A percentile compares a stretch with the other conserved stretches of the same genome.
Evolutionary conservation across 2,888 invertebrate genomes (phyloP).

Genomic region (Idaea biselata): DNA sequence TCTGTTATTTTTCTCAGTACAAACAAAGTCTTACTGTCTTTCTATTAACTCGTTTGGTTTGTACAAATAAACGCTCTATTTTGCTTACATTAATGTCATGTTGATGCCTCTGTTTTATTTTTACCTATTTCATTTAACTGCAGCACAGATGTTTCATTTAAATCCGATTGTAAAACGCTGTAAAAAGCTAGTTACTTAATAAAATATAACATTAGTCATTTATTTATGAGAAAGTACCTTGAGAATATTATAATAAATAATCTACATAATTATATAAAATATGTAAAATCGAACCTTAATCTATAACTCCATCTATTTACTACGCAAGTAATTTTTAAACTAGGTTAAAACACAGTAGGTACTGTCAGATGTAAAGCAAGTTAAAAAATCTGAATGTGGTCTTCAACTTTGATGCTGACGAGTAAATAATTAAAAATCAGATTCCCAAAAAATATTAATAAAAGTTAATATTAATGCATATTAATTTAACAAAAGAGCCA

Average conservation of each 20-base stretch:
- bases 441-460: background rate
- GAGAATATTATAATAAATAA: no score
- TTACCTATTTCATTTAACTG: slow-evolving; percentile 9
- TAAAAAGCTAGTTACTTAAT: no score
- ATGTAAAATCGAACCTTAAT: no score
- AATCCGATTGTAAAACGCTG: background rate
- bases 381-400: no score
- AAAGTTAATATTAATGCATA: background rate
- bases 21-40: slow-evolving; percentile 37
- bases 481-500: background rate
- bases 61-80: slow-evolving; percentile 23
- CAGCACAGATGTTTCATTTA: background rate
- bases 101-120: slow-evolving; percentile 17
- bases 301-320: no score
- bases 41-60: slow-evolving; percentile 26
- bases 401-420: background rate
- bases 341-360: no score
- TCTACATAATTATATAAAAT: no score
- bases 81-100: slow-evolving; percentile 5
- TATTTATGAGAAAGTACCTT: no score
- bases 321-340: no score
- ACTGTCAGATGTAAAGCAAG: no score
- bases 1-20: slow-evolving; percentile 50
- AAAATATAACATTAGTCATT: no score
- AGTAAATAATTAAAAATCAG: background rate